Evolutionary conservation across 1,140 invertebrate species (phyloP).

Genomic region (Atopsyche davidsoni): DNA sequence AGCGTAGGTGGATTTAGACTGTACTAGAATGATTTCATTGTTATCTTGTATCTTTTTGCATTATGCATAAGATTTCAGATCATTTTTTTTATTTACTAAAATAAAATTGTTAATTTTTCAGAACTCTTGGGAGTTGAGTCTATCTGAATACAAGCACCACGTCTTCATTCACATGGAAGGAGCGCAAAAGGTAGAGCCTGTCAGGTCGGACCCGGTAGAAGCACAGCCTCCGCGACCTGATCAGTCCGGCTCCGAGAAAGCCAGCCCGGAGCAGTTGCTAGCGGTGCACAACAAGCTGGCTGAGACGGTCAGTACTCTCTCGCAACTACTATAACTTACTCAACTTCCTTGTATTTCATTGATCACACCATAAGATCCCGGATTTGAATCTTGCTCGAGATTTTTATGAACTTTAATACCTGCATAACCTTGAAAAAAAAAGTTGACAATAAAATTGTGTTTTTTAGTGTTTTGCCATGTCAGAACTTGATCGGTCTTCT

Average conservation of each 20-base stretch:
- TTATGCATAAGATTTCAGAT: not conserved
- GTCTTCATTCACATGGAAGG: not conserved
- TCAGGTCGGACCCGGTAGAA: not conserved
- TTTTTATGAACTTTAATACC: too few relatives aligned
- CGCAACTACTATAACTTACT: too few relatives aligned
- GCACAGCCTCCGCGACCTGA: not conserved
- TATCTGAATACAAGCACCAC: not conserved
- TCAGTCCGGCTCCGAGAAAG: slow-evolving; percentile 1
- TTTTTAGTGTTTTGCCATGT: too few relatives aligned
- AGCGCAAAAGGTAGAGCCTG: not conserved
- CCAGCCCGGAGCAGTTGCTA: slow-evolving; percentile 14
- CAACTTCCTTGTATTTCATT: too few relatives aligned
- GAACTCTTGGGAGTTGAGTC: not conserved
- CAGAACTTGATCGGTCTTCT: too few relatives aligned
- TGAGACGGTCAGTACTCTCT: slow-evolving; percentile 3
- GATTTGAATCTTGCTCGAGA: too few relatives aligned
- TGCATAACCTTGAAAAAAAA: too few relatives aligned
- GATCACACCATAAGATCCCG: too few relatives aligned
- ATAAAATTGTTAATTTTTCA: not conserved
- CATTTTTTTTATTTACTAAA: not conserved
- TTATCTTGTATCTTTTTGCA: too few relatives aligned
- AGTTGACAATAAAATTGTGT: too few relatives aligned
- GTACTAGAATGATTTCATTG: too few relatives aligned
- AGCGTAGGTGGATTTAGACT: too few relatives aligned
- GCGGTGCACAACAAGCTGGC: slow-evolving; percentile 13